Evolutionary conservation across 2,113 vertebrate genomes (phyloP), one percentile per base, ranked within the genome.

Genomic region (Cephalopholis sonnerati): DNA sequence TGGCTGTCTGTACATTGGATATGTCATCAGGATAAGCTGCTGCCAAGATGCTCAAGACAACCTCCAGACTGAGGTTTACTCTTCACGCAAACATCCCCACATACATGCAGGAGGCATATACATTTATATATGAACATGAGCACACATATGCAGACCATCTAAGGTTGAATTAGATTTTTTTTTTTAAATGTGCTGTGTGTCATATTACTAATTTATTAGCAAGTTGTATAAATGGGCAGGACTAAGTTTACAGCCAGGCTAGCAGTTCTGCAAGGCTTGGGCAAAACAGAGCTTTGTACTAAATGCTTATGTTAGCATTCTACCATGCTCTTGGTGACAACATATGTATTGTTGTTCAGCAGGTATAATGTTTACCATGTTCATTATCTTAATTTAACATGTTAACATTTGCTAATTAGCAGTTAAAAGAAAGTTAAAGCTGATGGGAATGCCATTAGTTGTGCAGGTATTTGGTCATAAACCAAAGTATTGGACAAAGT

Each of bases 1-100:
- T 78, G 86, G 67, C 53, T 51, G 77, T 9, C 39, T 66, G 48
- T 50, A 68, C 32, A 51, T 75, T 66, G 70, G 89, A 69, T 71
- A 73, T 89, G 85, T 87, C 87, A 82, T 71, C 76, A 73, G 7
- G 25, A 51, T 27, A 48, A 75, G 27, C 41, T 46, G 53, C 80
- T 57, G 89, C 85, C 86, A 90, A 84, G 50, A 69, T 15, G 59
- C 39, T 46, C 5, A 7, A 83, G 74, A 90, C 64, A 68, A 65
- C 48, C 11, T 70, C 59, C 1, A 41, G 55, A 25, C 48, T 73
- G 41, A 0, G 36, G 41, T 46, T 73, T n/a, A 77, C 61, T 24
- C 20, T 48, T 81, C 61, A 41, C 51, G 73, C 63, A 57, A 66
- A 77, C 77, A 80, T 61, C 25, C 8, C n/a, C 39, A 36, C 62